Percentiles rank a stretch among this genome's conserved stretches.
Evolutionary conservation across 2,113 vertebrate genomes (phyloP).

Genomic region (Puffinus mauretanicus): DNA sequence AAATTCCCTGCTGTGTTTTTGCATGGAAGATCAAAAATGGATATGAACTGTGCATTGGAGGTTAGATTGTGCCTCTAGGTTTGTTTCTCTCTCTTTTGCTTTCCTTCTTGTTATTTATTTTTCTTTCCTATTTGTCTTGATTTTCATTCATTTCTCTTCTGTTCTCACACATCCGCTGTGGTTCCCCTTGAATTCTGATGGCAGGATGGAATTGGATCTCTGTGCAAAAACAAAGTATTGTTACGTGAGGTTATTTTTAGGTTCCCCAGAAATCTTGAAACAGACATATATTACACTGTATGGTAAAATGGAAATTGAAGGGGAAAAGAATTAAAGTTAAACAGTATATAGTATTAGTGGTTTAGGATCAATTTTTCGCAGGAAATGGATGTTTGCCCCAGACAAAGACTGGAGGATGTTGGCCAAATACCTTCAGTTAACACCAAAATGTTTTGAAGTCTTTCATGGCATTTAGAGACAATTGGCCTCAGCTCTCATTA

Average conservation of each 20-base stretch:
- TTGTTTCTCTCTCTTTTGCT: conserved; percentile 15
- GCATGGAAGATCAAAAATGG: conserved; percentile 17
- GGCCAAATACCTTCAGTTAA: background rate
- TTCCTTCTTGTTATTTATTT: conserved; percentile 38
- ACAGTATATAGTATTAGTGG: background rate
- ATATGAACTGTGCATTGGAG: background rate
- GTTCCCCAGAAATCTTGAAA: background rate
- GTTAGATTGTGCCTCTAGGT: conserved; percentile 4
- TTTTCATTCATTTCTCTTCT: conserved; percentile 12
- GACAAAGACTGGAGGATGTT: background rate
- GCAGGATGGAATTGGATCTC: conserved; percentile 9
- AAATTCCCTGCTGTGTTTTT: conserved; percentile 3
- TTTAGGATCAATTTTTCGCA: background rate
- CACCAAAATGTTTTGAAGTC: background rate
- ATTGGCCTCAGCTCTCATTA: background rate
- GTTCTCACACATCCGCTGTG: background rate
- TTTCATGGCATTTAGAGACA: background rate
- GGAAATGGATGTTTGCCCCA: background rate
- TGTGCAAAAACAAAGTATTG: background rate
- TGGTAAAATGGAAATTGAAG: background rate
- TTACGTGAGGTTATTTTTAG: conserved; percentile 2
- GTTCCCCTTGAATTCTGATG: background rate
- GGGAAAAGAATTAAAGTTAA: background rate
- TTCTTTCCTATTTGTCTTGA: background rate
- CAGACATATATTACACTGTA: background rate